Evolutionary conservation across 2,888 invertebrate species (phyloP).

Genomic region (Oconnorella tubifera): DNA sequence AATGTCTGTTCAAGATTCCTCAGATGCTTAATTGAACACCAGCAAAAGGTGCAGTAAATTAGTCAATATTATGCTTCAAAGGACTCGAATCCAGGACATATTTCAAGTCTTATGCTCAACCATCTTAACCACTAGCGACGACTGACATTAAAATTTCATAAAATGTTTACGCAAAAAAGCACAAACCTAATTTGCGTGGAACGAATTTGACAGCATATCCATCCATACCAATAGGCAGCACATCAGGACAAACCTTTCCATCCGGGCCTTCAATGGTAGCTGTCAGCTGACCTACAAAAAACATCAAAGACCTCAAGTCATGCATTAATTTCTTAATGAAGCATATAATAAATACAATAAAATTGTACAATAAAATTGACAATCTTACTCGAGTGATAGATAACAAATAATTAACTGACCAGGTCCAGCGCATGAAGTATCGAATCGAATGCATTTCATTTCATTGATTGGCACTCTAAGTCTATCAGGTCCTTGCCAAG

Average conservation of each 20-base stretch:
- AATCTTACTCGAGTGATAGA: background rate
- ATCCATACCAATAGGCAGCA: conserved; percentile 15
- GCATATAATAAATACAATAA: background rate
- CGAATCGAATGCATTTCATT: conserved; percentile 69
- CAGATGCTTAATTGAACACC: too few relatives aligned
- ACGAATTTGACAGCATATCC: conserved; percentile 22
- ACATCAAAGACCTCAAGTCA: background rate
- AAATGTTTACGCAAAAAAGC: too few relatives aligned
- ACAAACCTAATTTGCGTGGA: conserved; percentile 16
- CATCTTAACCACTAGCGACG: too few relatives aligned
- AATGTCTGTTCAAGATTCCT: too few relatives aligned
- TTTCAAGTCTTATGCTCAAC: too few relatives aligned
- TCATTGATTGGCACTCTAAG: conserved; percentile 55
- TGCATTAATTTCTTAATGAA: background rate
- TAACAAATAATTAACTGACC: conserved; percentile 37
- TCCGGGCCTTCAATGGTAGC: conserved; percentile 23
- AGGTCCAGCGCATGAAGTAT: conserved; percentile 84
- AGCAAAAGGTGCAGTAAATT: too few relatives aligned
- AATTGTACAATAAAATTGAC: too few relatives aligned
- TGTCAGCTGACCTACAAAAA: conserved; percentile 18
- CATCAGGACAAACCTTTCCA: conserved; percentile 16
- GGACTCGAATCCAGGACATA: too few relatives aligned
- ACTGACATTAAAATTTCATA: too few relatives aligned
- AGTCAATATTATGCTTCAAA: too few relatives aligned
- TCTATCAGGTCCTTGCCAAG: conserved; percentile 21